Conservation (phyloP, 2,797 vertebrate genomes). For the Anabacerthia variegaticeps region DNA sequence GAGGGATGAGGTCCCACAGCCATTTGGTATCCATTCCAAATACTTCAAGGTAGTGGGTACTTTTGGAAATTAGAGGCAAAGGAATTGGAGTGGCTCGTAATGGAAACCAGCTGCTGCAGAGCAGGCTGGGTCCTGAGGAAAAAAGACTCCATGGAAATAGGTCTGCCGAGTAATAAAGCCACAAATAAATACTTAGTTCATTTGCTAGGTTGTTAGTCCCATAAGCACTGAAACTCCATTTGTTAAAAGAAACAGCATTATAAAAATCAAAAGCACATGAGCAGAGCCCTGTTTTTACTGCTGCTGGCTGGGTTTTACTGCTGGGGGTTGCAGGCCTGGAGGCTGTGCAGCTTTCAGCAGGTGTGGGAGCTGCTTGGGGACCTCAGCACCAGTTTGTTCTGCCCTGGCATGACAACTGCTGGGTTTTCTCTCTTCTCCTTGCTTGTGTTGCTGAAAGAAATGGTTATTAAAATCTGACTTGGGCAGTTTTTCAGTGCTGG, state of each 20-base stretch:
- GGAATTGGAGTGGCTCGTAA: slow-evolving; percentile 13
- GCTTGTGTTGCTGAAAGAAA: background rate
- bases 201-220: slow-evolving; percentile 33
- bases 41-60: background rate
- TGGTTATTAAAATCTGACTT: background rate
- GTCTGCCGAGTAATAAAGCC: slow-evolving; percentile 37
- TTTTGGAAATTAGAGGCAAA: slow-evolving; percentile 14
- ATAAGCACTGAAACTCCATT: slow-evolving; percentile 41
- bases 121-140: background rate
- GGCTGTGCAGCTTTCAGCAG: background rate
- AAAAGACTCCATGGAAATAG: background rate
- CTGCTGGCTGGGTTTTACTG: background rate
- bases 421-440: background rate
- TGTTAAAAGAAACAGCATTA: background rate
- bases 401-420: background rate
- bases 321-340: background rate
- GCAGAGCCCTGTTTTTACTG: background rate
- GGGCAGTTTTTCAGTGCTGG: background rate
- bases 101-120: slow-evolving; percentile 32
- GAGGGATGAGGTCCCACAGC: background rate
- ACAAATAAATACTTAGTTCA: slow-evolving; percentile 52
- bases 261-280: slow-evolving; percentile 30
- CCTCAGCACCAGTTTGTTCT: background rate
- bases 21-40: background rate
- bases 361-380: background rate